Evolutionary conservation across 2,888 invertebrate genomes (phyloP).

Genomic region (Drosophila setosimentum): DNA sequence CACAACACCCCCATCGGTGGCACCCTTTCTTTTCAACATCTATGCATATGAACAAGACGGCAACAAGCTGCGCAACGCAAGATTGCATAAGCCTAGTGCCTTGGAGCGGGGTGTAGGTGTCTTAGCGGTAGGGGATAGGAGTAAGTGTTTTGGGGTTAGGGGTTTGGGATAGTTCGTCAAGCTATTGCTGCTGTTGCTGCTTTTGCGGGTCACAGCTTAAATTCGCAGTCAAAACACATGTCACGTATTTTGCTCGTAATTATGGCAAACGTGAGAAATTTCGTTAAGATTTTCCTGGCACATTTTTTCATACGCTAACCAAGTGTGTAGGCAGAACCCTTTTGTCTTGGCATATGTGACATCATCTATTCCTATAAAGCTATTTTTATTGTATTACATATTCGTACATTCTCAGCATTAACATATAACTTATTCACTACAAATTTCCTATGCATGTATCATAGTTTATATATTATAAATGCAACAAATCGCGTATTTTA

Average conservation of each 20-base stretch:
- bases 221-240: constrained; percentile 79
- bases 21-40: not conserved
- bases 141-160: not conserved
- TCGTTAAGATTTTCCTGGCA: constrained; percentile 80
- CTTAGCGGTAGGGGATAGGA: not conserved
- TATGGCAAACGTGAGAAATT: constrained; percentile 82
- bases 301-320: constrained; percentile 55
- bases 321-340: not conserved
- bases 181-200: constrained; percentile 41
- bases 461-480: not conserved
- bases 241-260: constrained; percentile 81
- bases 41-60: constrained; percentile 3
- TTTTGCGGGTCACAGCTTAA: constrained; percentile 44
- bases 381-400: not conserved
- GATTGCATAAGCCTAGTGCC: constrained; percentile 10
- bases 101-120: not conserved
- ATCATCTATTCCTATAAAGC: not conserved
- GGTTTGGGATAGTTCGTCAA: constrained; percentile 31
- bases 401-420: not conserved
- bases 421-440: not conserved
- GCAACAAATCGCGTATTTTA: not conserved
- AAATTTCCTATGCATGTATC: not conserved
- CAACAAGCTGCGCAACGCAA: constrained; percentile 8
- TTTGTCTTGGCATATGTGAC: not conserved
- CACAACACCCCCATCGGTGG: not conserved